Conservation (phyloP, 2,113 vertebrate genomes). For the Oreochromis niloticus region DNA sequence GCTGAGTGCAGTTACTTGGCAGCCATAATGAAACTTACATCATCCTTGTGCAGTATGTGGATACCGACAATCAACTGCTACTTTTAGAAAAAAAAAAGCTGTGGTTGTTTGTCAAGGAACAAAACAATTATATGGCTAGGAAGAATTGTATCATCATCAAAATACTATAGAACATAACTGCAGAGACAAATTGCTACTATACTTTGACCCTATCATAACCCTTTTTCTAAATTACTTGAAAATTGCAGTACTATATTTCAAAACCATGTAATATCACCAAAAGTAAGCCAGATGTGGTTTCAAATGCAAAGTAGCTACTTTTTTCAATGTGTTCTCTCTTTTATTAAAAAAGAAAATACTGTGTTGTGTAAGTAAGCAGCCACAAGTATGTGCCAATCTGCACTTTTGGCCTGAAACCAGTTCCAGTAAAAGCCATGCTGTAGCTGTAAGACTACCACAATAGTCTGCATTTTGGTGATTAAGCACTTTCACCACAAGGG, state of each 20-base stretch:
- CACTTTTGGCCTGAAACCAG: slow-evolving; percentile 23
- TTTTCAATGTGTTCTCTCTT: slow-evolving; percentile 4
- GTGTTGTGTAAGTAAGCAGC: slow-evolving; percentile 25
- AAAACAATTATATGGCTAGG: slow-evolving; percentile 54
- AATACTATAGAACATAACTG: slow-evolving; percentile 38
- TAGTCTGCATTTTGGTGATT: slow-evolving; percentile 49
- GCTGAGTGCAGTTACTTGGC: slow-evolving; percentile 1
- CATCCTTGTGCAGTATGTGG: neutral
- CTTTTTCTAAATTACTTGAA: slow-evolving; percentile 27
- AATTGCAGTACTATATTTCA: neutral
- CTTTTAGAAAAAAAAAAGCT: slow-evolving; percentile 35
- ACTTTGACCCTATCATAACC: slow-evolving; percentile 29
- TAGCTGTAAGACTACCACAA: slow-evolving; percentile 34
- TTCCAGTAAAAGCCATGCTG: slow-evolving; percentile 37
- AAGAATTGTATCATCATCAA: slow-evolving; percentile 44
- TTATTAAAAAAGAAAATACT: neutral
- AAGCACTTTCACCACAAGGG: slow-evolving; percentile 32
- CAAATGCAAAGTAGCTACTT: slow-evolving; percentile 7
- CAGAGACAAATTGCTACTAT: slow-evolving; percentile 10
- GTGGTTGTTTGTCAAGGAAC: slow-evolving; percentile 45
- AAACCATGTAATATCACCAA: slow-evolving; percentile 17
- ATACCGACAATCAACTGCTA: slow-evolving; percentile 38
- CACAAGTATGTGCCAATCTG: slow-evolving; percentile 56
- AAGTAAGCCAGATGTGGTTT: slow-evolving; percentile 16
- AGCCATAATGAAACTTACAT: neutral